These are phyloP conservation scores for Neosalanx taihuensis DNA, from an alignment of 2,797 vertebrate genomes.

Conservation along the genomic window DNA sequence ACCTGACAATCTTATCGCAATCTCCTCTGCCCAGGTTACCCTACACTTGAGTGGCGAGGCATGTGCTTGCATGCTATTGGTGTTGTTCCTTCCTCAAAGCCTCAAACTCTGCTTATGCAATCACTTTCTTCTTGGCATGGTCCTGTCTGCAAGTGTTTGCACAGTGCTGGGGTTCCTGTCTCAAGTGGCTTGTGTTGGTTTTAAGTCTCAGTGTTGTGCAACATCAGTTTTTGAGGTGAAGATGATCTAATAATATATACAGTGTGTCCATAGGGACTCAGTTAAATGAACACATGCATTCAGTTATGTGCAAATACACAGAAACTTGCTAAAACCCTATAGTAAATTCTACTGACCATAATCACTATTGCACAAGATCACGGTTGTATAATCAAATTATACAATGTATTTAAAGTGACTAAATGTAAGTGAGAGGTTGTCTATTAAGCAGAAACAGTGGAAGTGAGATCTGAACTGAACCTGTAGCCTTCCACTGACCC, in stretches of 20 bases:
- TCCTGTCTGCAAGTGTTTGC: slow-evolving; percentile 23
- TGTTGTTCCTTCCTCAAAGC: slow-evolving; percentile 8
- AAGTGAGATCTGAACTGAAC: slow-evolving; percentile 41
- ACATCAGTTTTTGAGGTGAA: slow-evolving; percentile 35
- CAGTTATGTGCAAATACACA: slow-evolving; percentile 19
- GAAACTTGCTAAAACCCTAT: slow-evolving; percentile 18
- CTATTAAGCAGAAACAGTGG: slow-evolving; percentile 10
- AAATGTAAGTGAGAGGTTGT: slow-evolving; percentile 6
- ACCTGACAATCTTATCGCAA: background rate
- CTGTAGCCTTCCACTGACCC: slow-evolving; percentile 55
- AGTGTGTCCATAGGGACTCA: slow-evolving; percentile 20
- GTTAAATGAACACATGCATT: slow-evolving; percentile 29
- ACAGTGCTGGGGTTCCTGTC: slow-evolving; percentile 28
- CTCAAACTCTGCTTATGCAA: slow-evolving; percentile 40
- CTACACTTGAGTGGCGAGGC: slow-evolving; percentile 14
- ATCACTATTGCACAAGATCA: background rate
- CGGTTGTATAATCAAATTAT: slow-evolving; percentile 5
- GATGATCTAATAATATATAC: slow-evolving; percentile 27
- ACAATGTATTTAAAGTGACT: slow-evolving; percentile 1
- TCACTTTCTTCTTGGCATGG: slow-evolving; percentile 29
- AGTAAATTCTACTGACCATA: background rate
- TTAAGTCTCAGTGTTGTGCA: slow-evolving; percentile 48
- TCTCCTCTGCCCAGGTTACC: background rate
- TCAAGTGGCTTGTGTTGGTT: slow-evolving; percentile 36
- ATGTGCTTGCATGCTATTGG: slow-evolving; percentile 12